Evolutionary conservation across 2,888 invertebrate species (phyloP), one percentile per base, ranked within the genome.

Genomic region (Hofmannophila pseudospretella): DNA sequence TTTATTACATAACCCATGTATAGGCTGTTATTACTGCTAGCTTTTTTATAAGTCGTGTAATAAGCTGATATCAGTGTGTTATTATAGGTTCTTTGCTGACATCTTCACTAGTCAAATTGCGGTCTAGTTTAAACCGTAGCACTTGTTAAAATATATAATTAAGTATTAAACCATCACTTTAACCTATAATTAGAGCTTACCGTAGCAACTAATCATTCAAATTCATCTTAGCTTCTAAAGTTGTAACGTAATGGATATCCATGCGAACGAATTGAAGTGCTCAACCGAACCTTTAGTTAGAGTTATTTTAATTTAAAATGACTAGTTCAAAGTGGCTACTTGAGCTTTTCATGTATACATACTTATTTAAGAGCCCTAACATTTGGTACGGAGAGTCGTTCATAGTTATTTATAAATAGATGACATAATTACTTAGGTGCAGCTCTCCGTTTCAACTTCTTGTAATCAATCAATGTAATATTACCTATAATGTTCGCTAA

Each of bases 221-320:
- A 56, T 58, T 52, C 47, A 45, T 52, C 45, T 62, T 41, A 35
- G 54, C 54, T 58, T 55, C 54, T 42, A 51, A 8, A 23, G 23
- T 47, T 52, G 52, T 47, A 41, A 46, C 47, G 46, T 49, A 54
- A 58, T 54, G 42, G 54, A 60, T 59, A 58, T 47, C 51, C 54
- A 57, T 57, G 54, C 42, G 58, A 61, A 62, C 52, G 47, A 54
- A 55, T 56, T 68, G 57, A 67, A 74, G 71, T 68, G 61, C 56
- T 41, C 48, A 49, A 57, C 54, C 44, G 47, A 50, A 48, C 46
- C 42, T 53, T 47, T 44, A 39, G 41, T 48, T 44, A 39, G 41
- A 67, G 59, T 52, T 74, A 71, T 72, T 75, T 76, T 70, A 70
- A 71, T 67, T 36, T 68, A 58, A 54, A 50, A 54, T 66, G 61